Evolutionary conservation across 2,113 vertebrate species (phyloP).

Genomic region (Rattus norvegicus): DNA sequence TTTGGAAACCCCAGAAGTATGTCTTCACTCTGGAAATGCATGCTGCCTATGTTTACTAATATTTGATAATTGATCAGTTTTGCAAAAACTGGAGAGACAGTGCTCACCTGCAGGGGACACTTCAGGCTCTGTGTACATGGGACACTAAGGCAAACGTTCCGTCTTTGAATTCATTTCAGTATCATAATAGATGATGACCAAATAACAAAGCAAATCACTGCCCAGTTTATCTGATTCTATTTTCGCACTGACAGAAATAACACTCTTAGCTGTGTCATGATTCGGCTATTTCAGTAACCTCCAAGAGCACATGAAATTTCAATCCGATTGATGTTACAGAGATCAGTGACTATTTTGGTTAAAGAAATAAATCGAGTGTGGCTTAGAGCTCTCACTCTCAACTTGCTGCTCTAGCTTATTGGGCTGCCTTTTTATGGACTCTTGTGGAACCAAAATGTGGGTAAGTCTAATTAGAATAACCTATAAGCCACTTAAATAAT

Average conservation of each 20-base stretch:
- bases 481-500: neutral
- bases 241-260: conserved; percentile 58
- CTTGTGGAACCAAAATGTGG: conserved; percentile 4
- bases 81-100: conserved; percentile 41
- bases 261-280: conserved; percentile 7
- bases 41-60: neutral
- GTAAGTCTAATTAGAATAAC: neutral
- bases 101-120: neutral
- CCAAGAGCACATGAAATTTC: conserved; percentile 54
- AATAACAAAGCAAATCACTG: conserved; percentile 33
- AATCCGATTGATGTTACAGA: neutral
- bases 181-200: neutral
- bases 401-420: neutral
- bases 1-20: neutral
- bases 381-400: neutral
- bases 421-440: neutral
- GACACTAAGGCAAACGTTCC: neutral
- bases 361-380: conserved; percentile 6
- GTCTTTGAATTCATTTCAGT: conserved; percentile 36
- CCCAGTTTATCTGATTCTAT: conserved; percentile 31
- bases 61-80: neutral
- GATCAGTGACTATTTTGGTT: conserved; percentile 40
- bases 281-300: conserved; percentile 40
- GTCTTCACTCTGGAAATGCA: neutral
- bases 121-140: neutral